These are phyloP conservation scores for Deilephila elpenor DNA, from an alignment of 2,888 invertebrate genomes.

Conservation along the genomic window DNA sequence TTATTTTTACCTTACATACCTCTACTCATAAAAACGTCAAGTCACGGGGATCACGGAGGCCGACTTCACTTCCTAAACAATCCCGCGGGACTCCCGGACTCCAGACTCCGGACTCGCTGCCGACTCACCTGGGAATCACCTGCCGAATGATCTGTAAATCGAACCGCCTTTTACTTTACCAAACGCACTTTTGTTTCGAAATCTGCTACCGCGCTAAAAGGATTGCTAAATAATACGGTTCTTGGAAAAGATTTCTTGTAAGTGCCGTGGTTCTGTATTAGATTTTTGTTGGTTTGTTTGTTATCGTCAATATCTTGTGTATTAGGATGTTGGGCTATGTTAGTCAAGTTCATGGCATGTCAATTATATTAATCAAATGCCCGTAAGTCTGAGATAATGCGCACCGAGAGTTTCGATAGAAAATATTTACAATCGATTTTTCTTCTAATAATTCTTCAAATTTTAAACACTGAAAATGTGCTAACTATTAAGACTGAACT, in stretches of 20 bases:
- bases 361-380: too few species aligned
- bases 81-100: slow-evolving; percentile 56
- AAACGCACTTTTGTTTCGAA: slow-evolving; percentile 60
- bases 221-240: slow-evolving; percentile 42
- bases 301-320: not conserved
- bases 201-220: slow-evolving; percentile 33
- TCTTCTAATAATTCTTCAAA: too few species aligned
- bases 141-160: slow-evolving; percentile 65
- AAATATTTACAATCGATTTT: too few species aligned
- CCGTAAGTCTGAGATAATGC: too few species aligned
- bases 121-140: slow-evolving; percentile 58
- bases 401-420: too few species aligned
- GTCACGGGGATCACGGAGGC: slow-evolving; percentile 62
- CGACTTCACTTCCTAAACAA: slow-evolving; percentile 54
- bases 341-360: too few species aligned
- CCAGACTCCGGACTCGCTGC: slow-evolving; percentile 29
- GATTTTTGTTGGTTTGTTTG: not conserved
- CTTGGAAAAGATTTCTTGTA: slow-evolving; percentile 13
- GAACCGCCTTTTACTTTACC: slow-evolving; percentile 70
- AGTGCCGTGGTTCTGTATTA: not conserved
- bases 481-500: too few species aligned
- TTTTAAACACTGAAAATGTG: too few species aligned
- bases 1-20: slow-evolving; percentile 13
- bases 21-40: slow-evolving; percentile 51
- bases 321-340: not conserved